Evolutionary conservation across 2,113 vertebrate genomes (phyloP).

Genomic region (Saimiri boliviensis): DNA sequence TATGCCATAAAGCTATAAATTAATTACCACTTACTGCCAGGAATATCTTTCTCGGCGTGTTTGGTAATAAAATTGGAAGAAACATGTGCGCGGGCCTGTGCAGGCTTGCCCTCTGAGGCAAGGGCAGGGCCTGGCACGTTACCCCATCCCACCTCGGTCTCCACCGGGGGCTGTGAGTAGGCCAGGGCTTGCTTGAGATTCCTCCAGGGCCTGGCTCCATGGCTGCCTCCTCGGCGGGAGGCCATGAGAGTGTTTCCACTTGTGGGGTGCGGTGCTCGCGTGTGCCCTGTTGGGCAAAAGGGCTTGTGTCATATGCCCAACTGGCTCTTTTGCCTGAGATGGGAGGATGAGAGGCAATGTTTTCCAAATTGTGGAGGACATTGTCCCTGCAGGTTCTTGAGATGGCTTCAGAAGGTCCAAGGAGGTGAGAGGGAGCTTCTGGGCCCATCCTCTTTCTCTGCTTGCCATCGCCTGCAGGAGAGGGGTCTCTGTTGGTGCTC

Average conservation of each 20-base stretch:
- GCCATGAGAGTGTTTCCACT: fast-evolving
- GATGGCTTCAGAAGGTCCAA: fast-evolving
- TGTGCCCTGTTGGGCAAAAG: not conserved
- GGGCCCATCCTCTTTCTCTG: not conserved
- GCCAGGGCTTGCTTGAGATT: not conserved
- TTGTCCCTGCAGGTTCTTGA: fast-evolving
- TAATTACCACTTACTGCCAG: conserved; percentile 42
- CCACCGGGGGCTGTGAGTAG: fast-evolving
- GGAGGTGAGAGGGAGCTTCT: not conserved
- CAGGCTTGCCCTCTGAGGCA: not conserved
- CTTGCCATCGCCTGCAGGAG: not conserved
- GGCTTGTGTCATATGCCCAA: too few species aligned
- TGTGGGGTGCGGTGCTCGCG: not conserved
- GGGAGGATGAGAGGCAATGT: too few species aligned
- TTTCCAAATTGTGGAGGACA: not conserved
- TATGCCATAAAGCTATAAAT: conserved; percentile 52
- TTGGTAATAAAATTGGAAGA: not conserved
- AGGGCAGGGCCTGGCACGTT: not conserved
- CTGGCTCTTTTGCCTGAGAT: too few species aligned
- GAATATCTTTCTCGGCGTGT: not conserved
- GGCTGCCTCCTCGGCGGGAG: fast-evolving
- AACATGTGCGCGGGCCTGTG: fast-evolving
- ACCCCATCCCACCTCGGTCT: too few species aligned
- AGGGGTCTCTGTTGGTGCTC: fast-evolving
- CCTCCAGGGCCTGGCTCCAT: not conserved